These are phyloP conservation scores for Gallinago media DNA, from an alignment of 2,113 vertebrate species.

Conservation along the genomic window DNA sequence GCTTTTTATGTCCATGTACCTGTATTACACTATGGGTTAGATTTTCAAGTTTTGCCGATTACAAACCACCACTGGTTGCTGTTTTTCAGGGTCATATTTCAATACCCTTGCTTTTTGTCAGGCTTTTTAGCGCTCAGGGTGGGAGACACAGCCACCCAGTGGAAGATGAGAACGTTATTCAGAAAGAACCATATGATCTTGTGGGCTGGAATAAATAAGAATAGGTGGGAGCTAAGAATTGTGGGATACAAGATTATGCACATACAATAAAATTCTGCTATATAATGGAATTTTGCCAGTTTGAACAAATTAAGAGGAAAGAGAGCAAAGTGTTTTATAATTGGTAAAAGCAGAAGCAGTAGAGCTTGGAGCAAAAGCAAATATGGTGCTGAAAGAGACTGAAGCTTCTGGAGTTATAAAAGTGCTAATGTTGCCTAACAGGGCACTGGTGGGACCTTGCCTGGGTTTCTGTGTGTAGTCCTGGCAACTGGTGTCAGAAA, in stretches of 20 bases:
- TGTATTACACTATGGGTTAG: neutral
- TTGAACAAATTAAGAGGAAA: neutral
- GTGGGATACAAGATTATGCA: neutral
- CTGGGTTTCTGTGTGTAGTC: neutral
- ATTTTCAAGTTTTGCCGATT: neutral
- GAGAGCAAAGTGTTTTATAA: neutral
- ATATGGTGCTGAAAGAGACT: neutral
- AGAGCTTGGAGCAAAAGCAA: neutral
- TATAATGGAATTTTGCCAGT: neutral
- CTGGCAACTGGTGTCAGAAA: neutral
- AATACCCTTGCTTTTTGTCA: neutral
- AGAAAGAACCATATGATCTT: neutral
- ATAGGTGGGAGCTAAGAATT: neutral
- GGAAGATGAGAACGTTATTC: neutral
- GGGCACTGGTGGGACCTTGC: neutral
- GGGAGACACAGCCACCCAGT: neutral
- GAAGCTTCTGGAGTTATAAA: neutral
- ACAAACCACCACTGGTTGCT: neutral
- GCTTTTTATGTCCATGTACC: neutral
- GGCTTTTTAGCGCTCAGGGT: neutral
- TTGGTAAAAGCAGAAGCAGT: neutral
- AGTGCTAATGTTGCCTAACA: neutral
- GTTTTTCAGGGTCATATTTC: neutral
- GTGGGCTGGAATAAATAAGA: neutral
- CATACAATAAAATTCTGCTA: neutral